Evolutionary conservation across 2,113 vertebrate genomes (phyloP).

Genomic region (Noturus placidus): DNA sequence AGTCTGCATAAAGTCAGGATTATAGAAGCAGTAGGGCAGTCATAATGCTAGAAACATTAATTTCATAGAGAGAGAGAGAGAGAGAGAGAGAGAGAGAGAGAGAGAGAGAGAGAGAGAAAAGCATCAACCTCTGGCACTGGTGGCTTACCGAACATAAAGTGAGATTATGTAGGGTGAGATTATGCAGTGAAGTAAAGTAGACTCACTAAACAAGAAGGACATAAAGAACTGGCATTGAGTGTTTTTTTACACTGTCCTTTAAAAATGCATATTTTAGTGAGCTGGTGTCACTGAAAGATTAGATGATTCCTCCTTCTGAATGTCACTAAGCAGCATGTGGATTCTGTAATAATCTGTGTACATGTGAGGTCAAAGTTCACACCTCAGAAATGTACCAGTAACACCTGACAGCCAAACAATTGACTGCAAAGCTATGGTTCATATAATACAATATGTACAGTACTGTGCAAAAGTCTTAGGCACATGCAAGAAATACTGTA

Average conservation of each 20-base stretch:
- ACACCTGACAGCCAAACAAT: constrained; percentile 39
- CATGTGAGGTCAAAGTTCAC: constrained; percentile 29
- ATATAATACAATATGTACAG: background rate
- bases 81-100: background rate
- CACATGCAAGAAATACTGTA: too few relatives aligned
- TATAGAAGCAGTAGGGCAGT: constrained; percentile 39
- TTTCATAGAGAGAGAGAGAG: constrained; percentile 14
- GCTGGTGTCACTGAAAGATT: constrained; percentile 39
- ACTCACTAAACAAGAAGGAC: constrained; percentile 6
- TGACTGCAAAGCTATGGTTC: constrained; percentile 13
- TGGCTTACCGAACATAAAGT: constrained; percentile 25
- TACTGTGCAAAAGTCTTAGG: too few relatives aligned
- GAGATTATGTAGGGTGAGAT: constrained; percentile 12
- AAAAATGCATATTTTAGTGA: constrained; percentile 24
- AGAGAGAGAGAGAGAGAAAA: background rate
- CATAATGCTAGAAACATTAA: constrained; percentile 39
- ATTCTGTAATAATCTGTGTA: constrained; percentile 42
- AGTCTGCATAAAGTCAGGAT: constrained; percentile 52
- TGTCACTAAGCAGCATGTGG: constrained; percentile 40
- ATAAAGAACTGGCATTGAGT: background rate
- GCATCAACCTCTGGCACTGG: constrained; percentile 36
- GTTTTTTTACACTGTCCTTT: background rate
- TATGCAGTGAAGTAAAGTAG: constrained; percentile 12
- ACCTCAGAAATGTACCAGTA: constrained; percentile 34
- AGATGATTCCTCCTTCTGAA: constrained; percentile 27